Evolutionary conservation across 2,888 invertebrate species (phyloP).

Genomic region (Cecidostiba fungosa): DNA sequence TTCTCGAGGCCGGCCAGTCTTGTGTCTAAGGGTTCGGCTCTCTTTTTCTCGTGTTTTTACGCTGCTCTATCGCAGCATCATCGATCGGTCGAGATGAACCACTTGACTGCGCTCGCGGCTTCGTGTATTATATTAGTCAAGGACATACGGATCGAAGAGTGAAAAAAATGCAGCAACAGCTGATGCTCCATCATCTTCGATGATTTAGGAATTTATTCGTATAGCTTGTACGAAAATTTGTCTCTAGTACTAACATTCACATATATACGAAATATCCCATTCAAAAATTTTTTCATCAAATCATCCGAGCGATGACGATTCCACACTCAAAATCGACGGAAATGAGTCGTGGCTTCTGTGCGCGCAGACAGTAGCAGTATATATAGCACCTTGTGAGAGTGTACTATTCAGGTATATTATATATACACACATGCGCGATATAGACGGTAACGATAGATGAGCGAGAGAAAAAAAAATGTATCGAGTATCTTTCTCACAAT

Average conservation of each 20-base stretch:
- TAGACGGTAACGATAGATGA: conserved; percentile 16
- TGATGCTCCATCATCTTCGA: too few species aligned
- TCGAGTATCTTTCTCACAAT: conserved; percentile 75
- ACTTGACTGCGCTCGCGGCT: neutral
- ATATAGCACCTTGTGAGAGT: neutral
- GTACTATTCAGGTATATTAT: neutral
- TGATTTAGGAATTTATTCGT: too few species aligned
- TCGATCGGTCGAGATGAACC: conserved; percentile 46
- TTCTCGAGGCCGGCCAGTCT: neutral
- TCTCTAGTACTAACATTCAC: too few species aligned
- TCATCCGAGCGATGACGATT: neutral
- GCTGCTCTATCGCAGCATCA: conserved; percentile 55
- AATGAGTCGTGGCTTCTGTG: conserved; percentile 46
- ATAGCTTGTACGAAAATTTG: too few species aligned
- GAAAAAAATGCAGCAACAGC: too few species aligned
- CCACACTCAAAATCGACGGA: conserved; percentile 25
- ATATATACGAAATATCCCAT: neutral
- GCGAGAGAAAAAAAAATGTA: conserved; percentile 72
- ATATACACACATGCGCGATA: conserved; percentile 62
- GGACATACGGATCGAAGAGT: neutral
- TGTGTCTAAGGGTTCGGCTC: neutral
- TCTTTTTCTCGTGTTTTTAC: conserved; percentile 24
- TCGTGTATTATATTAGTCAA: conserved; percentile 2
- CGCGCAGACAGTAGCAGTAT: conserved; percentile 58
- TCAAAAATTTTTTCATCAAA: neutral